A percentile compares a stretch with the other conserved stretches of the same genome.
phyloP scores from a whole-genome alignment of 2,888 invertebrate species.

The Geophilus truncorum region DNA sequence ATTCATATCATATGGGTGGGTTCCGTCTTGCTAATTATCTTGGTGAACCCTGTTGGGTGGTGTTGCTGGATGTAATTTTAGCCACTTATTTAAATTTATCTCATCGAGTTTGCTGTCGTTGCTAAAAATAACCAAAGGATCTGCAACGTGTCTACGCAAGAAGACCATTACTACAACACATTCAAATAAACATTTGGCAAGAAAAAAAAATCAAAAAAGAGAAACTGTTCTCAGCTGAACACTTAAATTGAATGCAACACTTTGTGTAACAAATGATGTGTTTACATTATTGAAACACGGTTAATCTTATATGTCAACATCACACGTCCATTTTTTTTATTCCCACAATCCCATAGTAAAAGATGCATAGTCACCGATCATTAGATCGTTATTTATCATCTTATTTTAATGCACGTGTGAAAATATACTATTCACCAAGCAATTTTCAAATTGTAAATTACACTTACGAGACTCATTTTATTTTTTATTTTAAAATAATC shows the following conservation, averaged over 20 bases:
- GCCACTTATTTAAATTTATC: slow-evolving; percentile 17
- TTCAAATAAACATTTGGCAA: neutral
- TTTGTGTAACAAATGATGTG: neutral
- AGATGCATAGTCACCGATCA: neutral
- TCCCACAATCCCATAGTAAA: neutral
- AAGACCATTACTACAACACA: neutral
- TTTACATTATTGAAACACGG: neutral
- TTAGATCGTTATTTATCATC: no score
- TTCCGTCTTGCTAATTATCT: slow-evolving; percentile 3
- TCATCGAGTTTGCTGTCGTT: neutral
- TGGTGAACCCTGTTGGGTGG: slow-evolving; percentile 21
- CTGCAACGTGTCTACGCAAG: neutral
- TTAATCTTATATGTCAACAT: neutral
- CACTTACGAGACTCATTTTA: no score
- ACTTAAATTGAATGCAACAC: neutral
- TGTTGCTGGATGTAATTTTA: slow-evolving; percentile 5
- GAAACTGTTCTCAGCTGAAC: neutral
- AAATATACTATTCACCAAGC: neutral
- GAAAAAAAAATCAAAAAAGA: neutral
- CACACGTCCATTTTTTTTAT: neutral
- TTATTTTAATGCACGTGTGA: neutral
- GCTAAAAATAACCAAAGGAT: neutral
- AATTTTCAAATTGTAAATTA: neutral
- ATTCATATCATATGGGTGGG: slow-evolving; percentile 1
- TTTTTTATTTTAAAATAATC: no score